A percentile compares a stretch with the other conserved stretches of the same genome.
These are phyloP conservation scores for Muraenolepis orangiensis DNA, from an alignment of 2,797 vertebrate genomes.

Conservation along the genomic window DNA sequence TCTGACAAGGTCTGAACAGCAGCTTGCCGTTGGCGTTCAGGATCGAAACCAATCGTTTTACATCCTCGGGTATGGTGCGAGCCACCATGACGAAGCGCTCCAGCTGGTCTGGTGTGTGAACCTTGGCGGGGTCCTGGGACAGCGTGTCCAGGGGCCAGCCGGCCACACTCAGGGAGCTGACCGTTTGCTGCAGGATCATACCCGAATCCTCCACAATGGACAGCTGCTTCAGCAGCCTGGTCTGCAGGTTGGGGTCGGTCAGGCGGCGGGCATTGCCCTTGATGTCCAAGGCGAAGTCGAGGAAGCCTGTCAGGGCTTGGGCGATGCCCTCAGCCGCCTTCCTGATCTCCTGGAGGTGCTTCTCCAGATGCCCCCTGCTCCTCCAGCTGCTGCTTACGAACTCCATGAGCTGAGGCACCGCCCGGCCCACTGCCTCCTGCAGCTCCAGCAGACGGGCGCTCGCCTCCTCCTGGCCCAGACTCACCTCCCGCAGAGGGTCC, in stretches of 20 bases:
- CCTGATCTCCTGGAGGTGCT: constrained; percentile 78
- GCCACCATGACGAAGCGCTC: constrained; percentile 92
- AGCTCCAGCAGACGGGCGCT: constrained; percentile 73
- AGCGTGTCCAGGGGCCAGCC: constrained; percentile 80
- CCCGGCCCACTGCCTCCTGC: constrained; percentile 77
- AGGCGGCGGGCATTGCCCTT: constrained; percentile 72
- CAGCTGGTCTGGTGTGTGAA: constrained; percentile 80
- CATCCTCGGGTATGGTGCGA: constrained; percentile 86
- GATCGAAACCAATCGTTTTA: constrained; percentile 89
- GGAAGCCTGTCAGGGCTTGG: constrained; percentile 74
- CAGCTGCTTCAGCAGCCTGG: constrained; percentile 83
- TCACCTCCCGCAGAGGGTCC: constrained; percentile 71
- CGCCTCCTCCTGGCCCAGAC: constrained; percentile 75
- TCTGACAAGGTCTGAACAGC: constrained; percentile 76
- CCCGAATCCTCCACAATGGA: constrained; percentile 81
- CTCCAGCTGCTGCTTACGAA: constrained; percentile 93
- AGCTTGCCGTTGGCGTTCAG: constrained; percentile 90
- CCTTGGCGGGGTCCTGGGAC: constrained; percentile 72
- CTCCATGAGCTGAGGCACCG: constrained; percentile 81
- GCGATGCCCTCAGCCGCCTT: constrained; percentile 75
- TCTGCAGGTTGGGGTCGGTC: constrained; percentile 80
- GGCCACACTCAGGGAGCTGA: constrained; percentile 68
- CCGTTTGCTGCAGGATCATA: constrained; percentile 80
- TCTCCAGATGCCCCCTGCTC: constrained; percentile 76
- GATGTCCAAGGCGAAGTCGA: constrained; percentile 79